Evolutionary conservation across 2,113 vertebrate species (phyloP).

Genomic region (Microcebus murinus): DNA sequence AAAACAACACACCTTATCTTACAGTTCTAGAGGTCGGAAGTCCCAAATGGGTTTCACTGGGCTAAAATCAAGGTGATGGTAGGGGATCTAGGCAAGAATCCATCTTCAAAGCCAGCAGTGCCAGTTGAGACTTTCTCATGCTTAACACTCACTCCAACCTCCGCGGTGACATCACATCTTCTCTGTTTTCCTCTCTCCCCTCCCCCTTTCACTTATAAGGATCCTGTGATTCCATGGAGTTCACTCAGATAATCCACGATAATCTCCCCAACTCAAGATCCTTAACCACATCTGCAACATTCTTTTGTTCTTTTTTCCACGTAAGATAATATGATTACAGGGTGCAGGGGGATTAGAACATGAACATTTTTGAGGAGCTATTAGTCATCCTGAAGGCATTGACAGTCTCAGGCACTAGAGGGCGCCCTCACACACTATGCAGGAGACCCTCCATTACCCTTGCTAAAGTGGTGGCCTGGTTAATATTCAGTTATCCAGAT

Average conservation of each 20-base stretch:
- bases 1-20: not conserved
- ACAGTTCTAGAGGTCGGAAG: not conserved
- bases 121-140: not conserved
- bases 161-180: not conserved
- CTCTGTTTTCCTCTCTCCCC: not conserved
- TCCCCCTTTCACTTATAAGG: not conserved
- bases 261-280: not conserved
- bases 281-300: not conserved
- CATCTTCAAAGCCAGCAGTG: not conserved
- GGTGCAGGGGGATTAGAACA: not conserved
- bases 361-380: not conserved
- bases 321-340: not conserved
- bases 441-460: not conserved
- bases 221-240: not conserved
- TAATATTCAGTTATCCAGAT: not conserved
- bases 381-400: not conserved
- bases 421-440: rapidly evolving
- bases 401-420: not conserved
- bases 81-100: not conserved
- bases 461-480: not conserved
- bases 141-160: not conserved
- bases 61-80: not conserved
- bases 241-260: not conserved
- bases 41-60: not conserved
- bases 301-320: not conserved